Base-by-base conservation (phyloP, 2,888 invertebrate genomes). In the Micoletzkya japonica region DNA sequence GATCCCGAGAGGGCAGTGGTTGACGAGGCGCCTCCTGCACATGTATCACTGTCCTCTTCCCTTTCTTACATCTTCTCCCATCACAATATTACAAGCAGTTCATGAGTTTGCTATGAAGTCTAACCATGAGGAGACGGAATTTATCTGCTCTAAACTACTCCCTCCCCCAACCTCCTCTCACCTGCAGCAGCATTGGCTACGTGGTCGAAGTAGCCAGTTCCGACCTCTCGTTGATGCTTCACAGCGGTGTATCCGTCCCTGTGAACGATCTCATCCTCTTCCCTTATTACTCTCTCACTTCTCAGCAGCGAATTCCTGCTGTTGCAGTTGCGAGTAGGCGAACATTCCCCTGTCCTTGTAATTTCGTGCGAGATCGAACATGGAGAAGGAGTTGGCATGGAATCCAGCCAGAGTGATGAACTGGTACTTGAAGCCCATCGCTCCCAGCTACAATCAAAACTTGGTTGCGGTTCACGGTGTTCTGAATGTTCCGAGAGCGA, bases 381-480 rank as follows among this genome's bases (percentile, higher is more conserved):
- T 85, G 66, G 81, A 77, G 73, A 82, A 85, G 74, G 84, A 85
- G 76, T 86, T 82, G 34, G 85, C 80, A 74, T 87, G 86, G 81
- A 85, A 86, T 57, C 86, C 86, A 63, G 86, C 86, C 60, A 87
- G 74, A 2, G 86, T 86, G 75, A 87, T 86, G 79, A 87, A 87
- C 75, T 86, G 86, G 74, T 84, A 87, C 72, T 86, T 86, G 84
- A 86, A 87, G 58, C 86, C 86, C 86, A 86, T 85, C 17, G 81
- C 81, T 20, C 83, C 86, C 57, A 87, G 77, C 74, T 86, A 85
- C 14, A 63, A 50, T 50, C 24, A 57, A 52, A 10, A n/a, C 44
- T 44, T 10, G 10, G 10, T 44, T 14, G 44, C 44, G 20, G 44
- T n/a, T n/a, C n/a, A n/a, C n/a, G n/a, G n/a, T n/a, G n/a, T n/a